Evolutionary conservation across 1,140 invertebrate genomes (phyloP).

Genomic region (Nymphalis io): DNA sequence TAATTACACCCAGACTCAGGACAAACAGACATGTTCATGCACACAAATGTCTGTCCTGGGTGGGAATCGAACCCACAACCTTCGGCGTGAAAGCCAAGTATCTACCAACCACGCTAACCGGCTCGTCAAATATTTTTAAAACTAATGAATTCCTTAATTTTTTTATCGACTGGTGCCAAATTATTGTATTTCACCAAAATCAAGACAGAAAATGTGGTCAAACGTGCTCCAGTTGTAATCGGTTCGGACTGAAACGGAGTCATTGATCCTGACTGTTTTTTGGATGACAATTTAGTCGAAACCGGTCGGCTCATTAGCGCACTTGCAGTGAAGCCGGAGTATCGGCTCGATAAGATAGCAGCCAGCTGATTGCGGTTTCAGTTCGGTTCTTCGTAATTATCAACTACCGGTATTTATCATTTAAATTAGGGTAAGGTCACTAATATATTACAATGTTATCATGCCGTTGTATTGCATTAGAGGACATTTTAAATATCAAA

Average conservation of each 20-base stretch:
- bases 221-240: conserved; percentile 11
- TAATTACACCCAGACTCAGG: too few species aligned
- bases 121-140: too few species aligned
- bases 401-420: conserved; percentile 9
- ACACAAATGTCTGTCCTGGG: too few species aligned
- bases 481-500: neutral
- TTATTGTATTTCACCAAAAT: conserved; percentile 1
- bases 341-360: conserved; percentile 7
- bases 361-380: conserved; percentile 2
- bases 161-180: neutral
- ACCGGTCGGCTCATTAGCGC: conserved; percentile 22
- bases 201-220: conserved; percentile 1
- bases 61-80: too few species aligned
- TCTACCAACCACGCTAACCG: too few species aligned
- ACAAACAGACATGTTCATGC: too few species aligned
- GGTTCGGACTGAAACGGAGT: conserved; percentile 6
- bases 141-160: too few species aligned
- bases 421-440: conserved; percentile 7
- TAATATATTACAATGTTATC: neutral
- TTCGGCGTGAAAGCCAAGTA: too few species aligned
- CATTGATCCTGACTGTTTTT: conserved; percentile 25
- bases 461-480: neutral
- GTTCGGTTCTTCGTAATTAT: conserved; percentile 4
- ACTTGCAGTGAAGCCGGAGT: neutral
- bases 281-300: conserved; percentile 17